A percentile compares a stretch with the other conserved stretches of the same genome.
These are phyloP conservation scores for Blastobasis adustella DNA, from an alignment of 2,888 invertebrate genomes.

Conservation along the genomic window DNA sequence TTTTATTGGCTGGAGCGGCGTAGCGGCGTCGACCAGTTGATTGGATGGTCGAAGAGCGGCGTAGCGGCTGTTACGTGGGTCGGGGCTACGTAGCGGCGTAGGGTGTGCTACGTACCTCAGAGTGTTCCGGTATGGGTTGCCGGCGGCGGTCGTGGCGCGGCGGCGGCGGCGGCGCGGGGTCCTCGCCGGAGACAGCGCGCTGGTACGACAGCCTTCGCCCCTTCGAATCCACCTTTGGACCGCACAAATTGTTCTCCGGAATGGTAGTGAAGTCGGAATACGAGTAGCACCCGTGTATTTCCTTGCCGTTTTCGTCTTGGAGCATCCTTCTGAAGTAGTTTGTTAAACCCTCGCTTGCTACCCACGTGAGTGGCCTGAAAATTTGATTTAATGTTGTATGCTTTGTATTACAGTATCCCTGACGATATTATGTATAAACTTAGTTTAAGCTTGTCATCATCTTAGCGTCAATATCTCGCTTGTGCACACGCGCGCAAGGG, in stretches of 20 bases:
- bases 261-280: conserved; percentile 51
- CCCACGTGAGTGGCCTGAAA: conserved; percentile 56
- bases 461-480: too few species aligned
- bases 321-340: conserved; percentile 54
- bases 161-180: conserved; percentile 36
- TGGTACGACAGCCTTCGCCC: conserved; percentile 61
- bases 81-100: too few species aligned
- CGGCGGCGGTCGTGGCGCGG: conserved; percentile 31
- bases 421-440: too few species aligned
- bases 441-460: too few species aligned
- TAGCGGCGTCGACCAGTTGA: too few species aligned
- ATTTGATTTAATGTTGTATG: neutral
- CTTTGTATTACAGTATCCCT: too few species aligned
- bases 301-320: conserved; percentile 47
- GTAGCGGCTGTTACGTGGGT: too few species aligned
- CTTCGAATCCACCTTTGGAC: conserved; percentile 35
- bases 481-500: too few species aligned
- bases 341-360: conserved; percentile 57
- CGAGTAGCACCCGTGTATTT: conserved; percentile 39
- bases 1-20: too few species aligned
- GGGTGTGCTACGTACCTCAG: conserved; percentile 33
- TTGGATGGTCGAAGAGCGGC: too few species aligned
- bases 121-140: conserved; percentile 35
- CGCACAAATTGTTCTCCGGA: conserved; percentile 33
- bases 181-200: conserved; percentile 62